Conservation (phyloP, 2,113 vertebrate species). For the Falco punctatus region DNA sequence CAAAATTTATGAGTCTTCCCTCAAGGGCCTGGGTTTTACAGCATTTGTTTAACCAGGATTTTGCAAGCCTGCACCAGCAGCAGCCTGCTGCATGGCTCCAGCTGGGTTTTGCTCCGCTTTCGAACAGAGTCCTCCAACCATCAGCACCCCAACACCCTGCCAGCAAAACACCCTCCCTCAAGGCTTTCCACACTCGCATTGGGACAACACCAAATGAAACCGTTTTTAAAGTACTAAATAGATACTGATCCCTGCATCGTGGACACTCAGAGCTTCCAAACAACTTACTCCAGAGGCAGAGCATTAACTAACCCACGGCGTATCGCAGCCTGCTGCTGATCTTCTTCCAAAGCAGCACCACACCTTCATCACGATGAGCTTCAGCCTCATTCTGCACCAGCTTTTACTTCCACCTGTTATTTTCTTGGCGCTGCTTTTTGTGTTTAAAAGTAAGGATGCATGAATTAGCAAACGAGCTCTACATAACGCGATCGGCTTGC, state of each 20-base stretch:
- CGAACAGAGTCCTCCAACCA: background rate
- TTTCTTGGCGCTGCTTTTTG: background rate
- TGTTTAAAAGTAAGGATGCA: background rate
- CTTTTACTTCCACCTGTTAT: background rate
- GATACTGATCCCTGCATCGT: background rate
- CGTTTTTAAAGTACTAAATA: background rate
- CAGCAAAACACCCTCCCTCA: fast-evolving
- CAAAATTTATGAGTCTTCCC: background rate
- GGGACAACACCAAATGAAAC: background rate
- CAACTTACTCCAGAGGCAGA: background rate
- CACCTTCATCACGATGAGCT: background rate
- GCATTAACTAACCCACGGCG: fast-evolving
- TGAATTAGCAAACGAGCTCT: background rate
- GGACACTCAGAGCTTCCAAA: background rate
- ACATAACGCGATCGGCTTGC: background rate
- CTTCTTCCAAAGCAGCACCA: background rate
- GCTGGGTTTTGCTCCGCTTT: background rate
- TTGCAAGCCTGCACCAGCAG: background rate
- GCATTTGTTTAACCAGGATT: background rate
- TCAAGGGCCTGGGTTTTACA: background rate
- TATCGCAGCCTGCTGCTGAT: background rate
- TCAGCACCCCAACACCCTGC: fast-evolving
- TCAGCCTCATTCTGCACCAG: background rate
- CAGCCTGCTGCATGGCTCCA: too few species aligned
- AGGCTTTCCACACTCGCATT: fast-evolving